These are phyloP conservation scores for Lottia scabra DNA, from an alignment of 2,888 invertebrate genomes.

Conservation along the genomic window DNA sequence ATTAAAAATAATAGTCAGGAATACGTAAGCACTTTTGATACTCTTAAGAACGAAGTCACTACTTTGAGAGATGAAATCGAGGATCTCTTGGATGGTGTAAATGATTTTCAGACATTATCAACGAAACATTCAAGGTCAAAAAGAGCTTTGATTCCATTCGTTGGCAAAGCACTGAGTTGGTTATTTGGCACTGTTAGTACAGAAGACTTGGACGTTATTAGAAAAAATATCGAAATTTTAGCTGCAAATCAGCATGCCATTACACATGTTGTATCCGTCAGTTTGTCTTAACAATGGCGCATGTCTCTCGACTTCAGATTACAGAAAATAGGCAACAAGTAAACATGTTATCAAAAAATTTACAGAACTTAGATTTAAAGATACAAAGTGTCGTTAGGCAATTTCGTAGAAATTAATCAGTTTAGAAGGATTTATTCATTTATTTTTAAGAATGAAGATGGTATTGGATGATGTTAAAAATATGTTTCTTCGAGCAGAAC, in stretches of 20 bases:
- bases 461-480: not conserved
- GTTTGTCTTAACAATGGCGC: conserved; percentile 13
- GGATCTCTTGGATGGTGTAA: too few relatives aligned
- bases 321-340: not conserved
- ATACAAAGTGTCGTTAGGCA: not conserved
- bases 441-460: not conserved
- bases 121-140: not conserved
- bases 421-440: not conserved
- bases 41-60: too few relatives aligned
- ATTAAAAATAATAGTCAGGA: too few relatives aligned
- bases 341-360: not conserved
- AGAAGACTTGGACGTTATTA: conserved; percentile 15
- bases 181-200: conserved; percentile 19
- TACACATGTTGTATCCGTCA: conserved; percentile 16
- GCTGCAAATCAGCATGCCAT: conserved; percentile 22
- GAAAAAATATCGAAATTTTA: conserved; percentile 13
- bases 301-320: conserved; percentile 12
- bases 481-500: too few relatives aligned
- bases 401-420: not conserved
- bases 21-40: too few relatives aligned
- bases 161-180: conserved; percentile 12
- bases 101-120: too few relatives aligned
- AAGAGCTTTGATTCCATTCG: conserved; percentile 6
- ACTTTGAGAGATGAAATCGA: too few relatives aligned
- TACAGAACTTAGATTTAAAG: not conserved